Evolutionary conservation across 2,888 invertebrate genomes (phyloP), one percentile per base, ranked within the genome.

Genomic region (Tenthredo livida): DNA sequence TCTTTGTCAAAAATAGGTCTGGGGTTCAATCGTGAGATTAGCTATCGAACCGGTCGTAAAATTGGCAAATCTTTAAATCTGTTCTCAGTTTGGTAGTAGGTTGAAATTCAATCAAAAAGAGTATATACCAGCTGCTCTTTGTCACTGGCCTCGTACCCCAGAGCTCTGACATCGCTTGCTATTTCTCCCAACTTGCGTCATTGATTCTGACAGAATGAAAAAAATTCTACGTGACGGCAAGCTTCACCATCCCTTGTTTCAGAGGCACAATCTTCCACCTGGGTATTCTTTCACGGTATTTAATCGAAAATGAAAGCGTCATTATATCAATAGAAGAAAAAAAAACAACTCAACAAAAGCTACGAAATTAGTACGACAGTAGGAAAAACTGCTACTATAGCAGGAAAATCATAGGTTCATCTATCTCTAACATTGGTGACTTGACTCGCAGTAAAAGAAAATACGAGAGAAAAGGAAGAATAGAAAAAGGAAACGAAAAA

Each of bases 121-220:
- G 43, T 73, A 6, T 73, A 6, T 73, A 73, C 43, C 73, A 70
- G 73, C 21, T 73, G 21, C 25, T 70, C 70, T 70, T 70, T 40
- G 67, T 33, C 67, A 33, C 33, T 33, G 9, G 43, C 9, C 43
- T 40, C 21, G n/a, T 73, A 73, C n/a, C 43, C 25, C 73, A 5
- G 67, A 33, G 17, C 17, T 67, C 67, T 29, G 29, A 33, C 67
- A 33, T 15, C 33, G 10, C 33, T 67, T 17, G 61, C 33, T 67
- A 33, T 67, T 67, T 17, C 33, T 17, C 12, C 33, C 67, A 61
- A 10, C 25, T 61, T 58, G 58, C n/a, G 58, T 25, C 21, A 9
- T 58, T 58, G 21, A 58, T 58, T n/a, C 10, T 21, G 58, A 58
- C 2, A 21, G 1, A 21, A 21, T 10, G 21, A 58, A 21, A 58